A percentile compares a stretch with the other conserved stretches of the same genome.
Conservation (phyloP, 2,888 invertebrate genomes). For the Mythimna albipuncta region DNA sequence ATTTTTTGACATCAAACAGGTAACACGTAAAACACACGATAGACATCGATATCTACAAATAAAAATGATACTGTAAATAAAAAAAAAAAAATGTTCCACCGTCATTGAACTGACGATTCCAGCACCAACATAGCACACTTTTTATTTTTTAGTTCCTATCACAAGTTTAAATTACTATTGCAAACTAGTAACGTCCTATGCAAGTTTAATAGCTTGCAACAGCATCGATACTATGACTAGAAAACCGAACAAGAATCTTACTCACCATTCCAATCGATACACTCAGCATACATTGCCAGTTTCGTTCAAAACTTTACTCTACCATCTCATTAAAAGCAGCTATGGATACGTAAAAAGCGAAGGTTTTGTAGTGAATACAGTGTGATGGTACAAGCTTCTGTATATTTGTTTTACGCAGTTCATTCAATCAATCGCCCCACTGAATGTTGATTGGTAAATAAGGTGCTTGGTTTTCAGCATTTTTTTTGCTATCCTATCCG, state of each 20-base stretch:
- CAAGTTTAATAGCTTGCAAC: conserved; percentile 78
- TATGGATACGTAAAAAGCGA: neutral
- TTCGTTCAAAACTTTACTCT: neutral
- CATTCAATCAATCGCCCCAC: conserved; percentile 82
- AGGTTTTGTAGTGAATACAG: neutral
- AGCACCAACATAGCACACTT: conserved; percentile 64
- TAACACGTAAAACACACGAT: conserved; percentile 5
- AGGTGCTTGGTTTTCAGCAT: conserved; percentile 67
- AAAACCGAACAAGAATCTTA: conserved; percentile 5
- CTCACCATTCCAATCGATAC: rapidly evolving
- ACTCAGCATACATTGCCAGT: conserved; percentile 10
- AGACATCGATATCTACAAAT: conserved; percentile 24
- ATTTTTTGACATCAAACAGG: conserved; percentile 12
- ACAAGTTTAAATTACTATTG: conserved; percentile 85
- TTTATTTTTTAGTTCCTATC: conserved; percentile 77
- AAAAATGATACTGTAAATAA: conserved; percentile 28
- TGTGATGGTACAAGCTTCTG: conserved; percentile 45
- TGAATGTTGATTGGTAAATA: conserved; percentile 84
- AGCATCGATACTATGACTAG: conserved; percentile 61
- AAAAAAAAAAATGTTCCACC: conserved; percentile 23
- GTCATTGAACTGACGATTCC: conserved; percentile 54
- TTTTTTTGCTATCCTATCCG: conserved; percentile 67
- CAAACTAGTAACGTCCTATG: conserved; percentile 75
- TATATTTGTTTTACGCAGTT: conserved; percentile 77
- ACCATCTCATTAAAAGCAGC: neutral